These are phyloP conservation scores for Planiliza haematocheilus DNA, from an alignment of 2,113 vertebrate species.

Conservation along the genomic window DNA sequence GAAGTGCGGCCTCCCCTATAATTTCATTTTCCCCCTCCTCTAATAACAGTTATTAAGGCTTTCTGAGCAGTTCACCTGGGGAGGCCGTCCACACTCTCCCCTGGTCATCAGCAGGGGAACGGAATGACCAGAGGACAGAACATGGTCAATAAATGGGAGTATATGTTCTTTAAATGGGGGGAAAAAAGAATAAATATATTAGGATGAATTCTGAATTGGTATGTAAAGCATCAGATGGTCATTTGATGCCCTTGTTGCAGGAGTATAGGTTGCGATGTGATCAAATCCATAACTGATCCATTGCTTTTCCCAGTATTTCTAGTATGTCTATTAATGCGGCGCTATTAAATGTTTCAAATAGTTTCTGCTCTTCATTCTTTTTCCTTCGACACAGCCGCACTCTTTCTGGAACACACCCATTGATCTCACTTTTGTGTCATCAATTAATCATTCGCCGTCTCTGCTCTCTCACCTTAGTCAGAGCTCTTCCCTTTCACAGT, in stretches of 20 bases:
- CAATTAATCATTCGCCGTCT: neutral
- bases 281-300: too few relatives aligned
- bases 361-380: neutral
- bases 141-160: neutral
- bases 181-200: neutral
- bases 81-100: neutral
- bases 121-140: too few relatives aligned
- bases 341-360: neutral
- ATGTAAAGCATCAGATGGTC: too few relatives aligned
- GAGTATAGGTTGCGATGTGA: too few relatives aligned
- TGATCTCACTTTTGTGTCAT: constrained; percentile 2
- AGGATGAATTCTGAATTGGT: too few relatives aligned
- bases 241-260: too few relatives aligned
- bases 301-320: too few relatives aligned
- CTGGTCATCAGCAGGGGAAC: neutral
- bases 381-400: neutral
- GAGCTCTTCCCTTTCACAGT: constrained; percentile 10
- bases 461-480: constrained; percentile 5
- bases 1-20: constrained; percentile 5
- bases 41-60: constrained; percentile 2
- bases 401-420: neutral
- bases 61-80: neutral
- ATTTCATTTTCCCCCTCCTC: constrained; percentile 3
- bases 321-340: too few relatives aligned
- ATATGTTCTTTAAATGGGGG: neutral